phyloP scores from a whole-genome alignment of 2,797 vertebrate genomes.

The Emys orbicularis region DNA sequence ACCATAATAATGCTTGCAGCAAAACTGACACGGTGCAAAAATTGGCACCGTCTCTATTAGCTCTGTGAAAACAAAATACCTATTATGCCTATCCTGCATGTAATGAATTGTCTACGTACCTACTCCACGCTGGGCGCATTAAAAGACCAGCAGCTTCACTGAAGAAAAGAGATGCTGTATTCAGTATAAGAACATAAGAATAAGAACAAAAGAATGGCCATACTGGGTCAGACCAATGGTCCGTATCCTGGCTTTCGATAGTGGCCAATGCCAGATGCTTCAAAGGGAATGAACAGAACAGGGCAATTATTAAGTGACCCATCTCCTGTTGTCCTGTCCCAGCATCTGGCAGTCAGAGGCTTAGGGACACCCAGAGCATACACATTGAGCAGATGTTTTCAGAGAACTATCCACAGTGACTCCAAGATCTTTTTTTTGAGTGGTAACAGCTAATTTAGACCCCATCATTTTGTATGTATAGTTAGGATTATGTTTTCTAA shows the following conservation, averaged over 20 bases:
- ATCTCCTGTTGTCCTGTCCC: no score
- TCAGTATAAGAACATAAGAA: neutral
- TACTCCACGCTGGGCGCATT: neutral
- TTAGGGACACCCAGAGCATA: neutral
- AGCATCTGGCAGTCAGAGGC: neutral
- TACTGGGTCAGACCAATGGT: no score
- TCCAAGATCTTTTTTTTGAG: neutral
- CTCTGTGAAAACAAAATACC: slow-evolving; percentile 14
- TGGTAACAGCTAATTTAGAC: neutral
- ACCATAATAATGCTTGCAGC: neutral
- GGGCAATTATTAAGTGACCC: no score
- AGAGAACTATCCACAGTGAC: neutral
- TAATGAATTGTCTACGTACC: neutral
- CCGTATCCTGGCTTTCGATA: no score
- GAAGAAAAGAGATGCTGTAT: neutral
- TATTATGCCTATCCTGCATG: slow-evolving; percentile 1
- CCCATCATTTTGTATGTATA: neutral
- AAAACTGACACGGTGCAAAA: slow-evolving; percentile 8
- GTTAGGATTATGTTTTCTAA: neutral
- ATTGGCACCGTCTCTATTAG: neutral
- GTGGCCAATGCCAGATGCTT: no score
- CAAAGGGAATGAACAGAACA: no score
- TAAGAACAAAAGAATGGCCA: no score
- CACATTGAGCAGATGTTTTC: neutral
- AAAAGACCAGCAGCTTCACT: neutral